Evolutionary conservation across 2,113 vertebrate species (phyloP).

Genomic region (Ceyx cyanopectus): DNA sequence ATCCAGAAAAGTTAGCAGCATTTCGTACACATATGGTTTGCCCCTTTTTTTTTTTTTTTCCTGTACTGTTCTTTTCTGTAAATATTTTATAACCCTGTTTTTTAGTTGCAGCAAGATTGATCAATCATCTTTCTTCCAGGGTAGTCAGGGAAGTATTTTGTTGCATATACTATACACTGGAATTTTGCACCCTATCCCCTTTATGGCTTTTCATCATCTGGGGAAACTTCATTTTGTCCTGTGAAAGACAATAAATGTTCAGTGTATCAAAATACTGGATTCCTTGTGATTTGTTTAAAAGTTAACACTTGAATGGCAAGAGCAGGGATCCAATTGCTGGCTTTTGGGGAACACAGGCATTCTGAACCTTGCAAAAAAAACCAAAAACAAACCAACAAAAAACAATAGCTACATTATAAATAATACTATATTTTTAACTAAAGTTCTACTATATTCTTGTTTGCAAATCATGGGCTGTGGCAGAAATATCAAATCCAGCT

Average conservation of each 20-base stretch:
- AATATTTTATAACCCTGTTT: constrained; percentile 71
- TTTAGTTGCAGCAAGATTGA: constrained; percentile 67
- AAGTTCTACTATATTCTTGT: background rate
- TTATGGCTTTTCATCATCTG: constrained; percentile 15
- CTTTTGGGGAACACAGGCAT: background rate
- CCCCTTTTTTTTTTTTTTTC: constrained; percentile 15
- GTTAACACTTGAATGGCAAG: background rate
- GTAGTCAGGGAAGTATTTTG: constrained; percentile 48
- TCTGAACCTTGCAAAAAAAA: background rate
- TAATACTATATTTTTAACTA: no score
- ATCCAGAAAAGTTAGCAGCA: constrained; percentile 23
- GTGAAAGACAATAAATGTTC: constrained; percentile 73
- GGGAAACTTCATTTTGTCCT: constrained; percentile 56
- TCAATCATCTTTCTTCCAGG: constrained; percentile 40
- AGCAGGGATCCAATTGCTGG: background rate
- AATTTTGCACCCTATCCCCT: constrained; percentile 27
- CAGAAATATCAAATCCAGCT: background rate
- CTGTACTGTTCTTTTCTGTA: constrained; percentile 57
- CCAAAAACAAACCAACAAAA: background rate
- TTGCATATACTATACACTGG: constrained; percentile 43
- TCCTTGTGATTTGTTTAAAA: background rate
- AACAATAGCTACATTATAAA: no score
- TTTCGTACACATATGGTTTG: constrained; percentile 44
- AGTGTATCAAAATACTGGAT: constrained; percentile 28
- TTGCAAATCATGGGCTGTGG: fast-evolving